Evolutionary conservation across 2,113 vertebrate species (phyloP).

Genomic region (Thermophis baileyi): DNA sequence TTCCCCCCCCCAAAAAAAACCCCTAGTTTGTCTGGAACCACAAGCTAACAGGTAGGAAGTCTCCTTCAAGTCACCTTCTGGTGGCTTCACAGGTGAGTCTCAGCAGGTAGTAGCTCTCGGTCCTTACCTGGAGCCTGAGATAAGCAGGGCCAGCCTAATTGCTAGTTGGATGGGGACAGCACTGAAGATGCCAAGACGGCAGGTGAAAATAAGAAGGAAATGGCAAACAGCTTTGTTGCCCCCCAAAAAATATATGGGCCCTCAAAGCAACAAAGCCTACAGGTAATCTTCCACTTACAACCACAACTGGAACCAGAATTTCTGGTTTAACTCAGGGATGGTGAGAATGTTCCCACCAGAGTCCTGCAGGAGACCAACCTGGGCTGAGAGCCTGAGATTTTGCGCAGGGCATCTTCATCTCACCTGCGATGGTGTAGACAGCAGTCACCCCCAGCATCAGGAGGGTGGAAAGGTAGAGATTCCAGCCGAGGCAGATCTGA

Average conservation of each 20-base stretch:
- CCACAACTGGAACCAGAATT: neutral
- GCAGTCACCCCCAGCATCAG: slow-evolving; percentile 83
- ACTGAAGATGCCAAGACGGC: neutral
- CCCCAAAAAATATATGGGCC: neutral
- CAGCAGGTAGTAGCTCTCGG: neutral
- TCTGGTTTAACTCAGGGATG: neutral
- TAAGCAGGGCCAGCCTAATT: neutral
- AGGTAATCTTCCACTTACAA: neutral
- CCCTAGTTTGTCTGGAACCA: neutral
- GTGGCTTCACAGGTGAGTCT: neutral
- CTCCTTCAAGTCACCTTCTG: neutral
- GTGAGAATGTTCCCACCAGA: neutral
- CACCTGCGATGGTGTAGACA: slow-evolving; percentile 87
- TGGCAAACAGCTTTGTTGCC: neutral
- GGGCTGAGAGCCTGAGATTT: neutral
- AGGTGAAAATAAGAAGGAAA: neutral
- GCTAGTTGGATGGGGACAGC: neutral
- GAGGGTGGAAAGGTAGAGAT: slow-evolving; percentile 84
- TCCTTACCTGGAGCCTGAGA: neutral
- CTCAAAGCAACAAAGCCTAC: neutral
- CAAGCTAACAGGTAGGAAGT: neutral
- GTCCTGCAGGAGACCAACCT: neutral
- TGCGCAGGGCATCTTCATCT: neutral
- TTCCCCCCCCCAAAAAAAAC: neutral
- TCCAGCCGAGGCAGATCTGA: slow-evolving; percentile 91